These are phyloP conservation scores for Uloborus diversus DNA, from an alignment of 1,140 invertebrate species.

Conservation along the genomic window DNA sequence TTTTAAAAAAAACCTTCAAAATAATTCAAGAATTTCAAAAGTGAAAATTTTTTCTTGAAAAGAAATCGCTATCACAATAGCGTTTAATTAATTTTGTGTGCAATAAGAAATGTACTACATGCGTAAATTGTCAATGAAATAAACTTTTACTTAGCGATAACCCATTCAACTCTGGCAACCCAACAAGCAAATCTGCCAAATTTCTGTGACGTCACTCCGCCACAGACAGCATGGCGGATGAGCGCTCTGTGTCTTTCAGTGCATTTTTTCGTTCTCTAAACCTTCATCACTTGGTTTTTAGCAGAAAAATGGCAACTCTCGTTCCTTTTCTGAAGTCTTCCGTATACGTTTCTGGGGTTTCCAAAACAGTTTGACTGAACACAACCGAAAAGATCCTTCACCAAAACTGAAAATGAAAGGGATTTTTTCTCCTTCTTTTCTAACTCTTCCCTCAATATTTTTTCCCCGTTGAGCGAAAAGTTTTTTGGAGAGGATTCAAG, in stretches of 20 bases:
- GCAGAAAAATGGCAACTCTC: slow-evolving; percentile 39
- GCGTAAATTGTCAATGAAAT: too few relatives aligned
- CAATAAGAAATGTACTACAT: too few relatives aligned
- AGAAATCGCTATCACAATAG: too few relatives aligned
- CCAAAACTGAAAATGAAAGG: slow-evolving; percentile 5
- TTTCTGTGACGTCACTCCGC: slow-evolving; percentile 21
- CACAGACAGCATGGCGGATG: slow-evolving; percentile 51
- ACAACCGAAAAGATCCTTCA: slow-evolving; percentile 18
- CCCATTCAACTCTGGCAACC: slow-evolving; percentile 22
- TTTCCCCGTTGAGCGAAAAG: too few relatives aligned
- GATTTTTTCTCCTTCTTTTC: background rate
- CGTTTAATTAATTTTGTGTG: too few relatives aligned
- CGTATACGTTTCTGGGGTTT: slow-evolving; percentile 37
- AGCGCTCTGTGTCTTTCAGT: slow-evolving; percentile 45
- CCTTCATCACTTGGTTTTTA: slow-evolving; percentile 21
- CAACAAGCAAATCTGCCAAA: background rate
- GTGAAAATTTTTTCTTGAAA: too few relatives aligned
- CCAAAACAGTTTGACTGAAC: slow-evolving; percentile 39
- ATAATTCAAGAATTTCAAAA: too few relatives aligned
- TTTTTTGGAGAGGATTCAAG: background rate
- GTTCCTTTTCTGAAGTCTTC: slow-evolving; percentile 34
- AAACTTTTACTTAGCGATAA: too few relatives aligned
- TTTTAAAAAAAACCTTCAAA: too few relatives aligned
- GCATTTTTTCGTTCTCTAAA: slow-evolving; percentile 20
- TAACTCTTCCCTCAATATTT: too few relatives aligned